phyloP scores from a whole-genome alignment of 2,888 invertebrate genomes.

The Scrobipalpa atriplicella region DNA sequence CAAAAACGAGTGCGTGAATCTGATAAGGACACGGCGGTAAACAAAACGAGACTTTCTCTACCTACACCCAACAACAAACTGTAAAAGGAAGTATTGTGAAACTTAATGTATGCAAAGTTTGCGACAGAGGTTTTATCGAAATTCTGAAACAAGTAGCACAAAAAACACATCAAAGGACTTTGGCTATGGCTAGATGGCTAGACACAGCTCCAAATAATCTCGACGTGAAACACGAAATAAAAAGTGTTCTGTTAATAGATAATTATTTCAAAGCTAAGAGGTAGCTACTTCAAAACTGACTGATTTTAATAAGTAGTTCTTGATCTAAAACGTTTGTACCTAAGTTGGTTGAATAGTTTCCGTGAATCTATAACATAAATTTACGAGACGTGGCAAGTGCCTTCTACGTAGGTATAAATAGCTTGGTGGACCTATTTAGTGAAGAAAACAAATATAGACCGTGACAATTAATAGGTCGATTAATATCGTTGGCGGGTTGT shows the following conservation, averaged over 20 bases:
- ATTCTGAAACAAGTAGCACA: background rate
- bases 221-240: background rate
- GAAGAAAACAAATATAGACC: slow-evolving; percentile 30
- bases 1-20: slow-evolving; percentile 25
- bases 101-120: slow-evolving; percentile 15
- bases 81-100: slow-evolving; percentile 22
- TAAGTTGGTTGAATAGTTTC: no score
- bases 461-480: slow-evolving; percentile 38
- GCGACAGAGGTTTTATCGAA: background rate
- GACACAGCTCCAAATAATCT: background rate
- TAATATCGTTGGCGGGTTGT: slow-evolving; percentile 33
- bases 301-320: no score
- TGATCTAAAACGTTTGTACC: no score
- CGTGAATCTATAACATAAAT: background rate
- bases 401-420: background rate
- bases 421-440: background rate
- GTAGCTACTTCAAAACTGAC: no score
- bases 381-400: background rate
- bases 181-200: no score
- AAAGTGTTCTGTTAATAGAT: background rate
- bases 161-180: slow-evolving; percentile 10
- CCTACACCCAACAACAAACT: slow-evolving; percentile 20
- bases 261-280: background rate
- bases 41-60: slow-evolving; percentile 22
- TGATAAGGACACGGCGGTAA: slow-evolving; percentile 21